These are phyloP conservation scores for Piaya cayana DNA, from an alignment of 2,113 vertebrate genomes.

Conservation along the genomic window DNA sequence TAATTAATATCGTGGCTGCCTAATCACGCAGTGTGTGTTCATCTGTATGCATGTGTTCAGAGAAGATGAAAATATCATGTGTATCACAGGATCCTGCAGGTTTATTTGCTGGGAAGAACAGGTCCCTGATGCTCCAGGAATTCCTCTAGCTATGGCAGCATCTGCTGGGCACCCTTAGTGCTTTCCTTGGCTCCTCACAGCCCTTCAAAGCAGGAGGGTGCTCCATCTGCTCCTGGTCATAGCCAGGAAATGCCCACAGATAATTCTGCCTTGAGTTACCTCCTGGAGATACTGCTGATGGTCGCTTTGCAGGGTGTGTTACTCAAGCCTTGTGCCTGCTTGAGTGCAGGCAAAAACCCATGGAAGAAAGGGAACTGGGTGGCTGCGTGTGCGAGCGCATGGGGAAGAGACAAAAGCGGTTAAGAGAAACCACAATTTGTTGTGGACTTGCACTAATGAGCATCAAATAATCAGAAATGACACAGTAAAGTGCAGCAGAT, in stretches of 20 bases:
- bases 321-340: background rate
- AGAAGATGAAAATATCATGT: background rate
- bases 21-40: background rate
- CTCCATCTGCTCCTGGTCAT: rapidly evolving
- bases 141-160: rapidly evolving
- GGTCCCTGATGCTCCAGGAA: background rate
- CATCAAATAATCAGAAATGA: background rate
- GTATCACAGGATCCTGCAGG: rapidly evolving
- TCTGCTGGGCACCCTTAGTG: background rate
- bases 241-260: background rate
- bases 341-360: rapidly evolving
- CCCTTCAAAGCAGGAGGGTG: background rate
- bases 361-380: background rate
- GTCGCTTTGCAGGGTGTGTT: background rate
- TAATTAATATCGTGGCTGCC: background rate
- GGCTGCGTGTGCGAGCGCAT: rapidly evolving
- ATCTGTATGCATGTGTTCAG: background rate
- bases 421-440: background rate
- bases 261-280: background rate
- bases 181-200: background rate
- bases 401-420: background rate
- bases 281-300: background rate
- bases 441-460: background rate
- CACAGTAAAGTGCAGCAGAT: background rate
- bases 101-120: background rate